Conservation (phyloP, 2,888 invertebrate species). For the Frankliniella fusca region DNA sequence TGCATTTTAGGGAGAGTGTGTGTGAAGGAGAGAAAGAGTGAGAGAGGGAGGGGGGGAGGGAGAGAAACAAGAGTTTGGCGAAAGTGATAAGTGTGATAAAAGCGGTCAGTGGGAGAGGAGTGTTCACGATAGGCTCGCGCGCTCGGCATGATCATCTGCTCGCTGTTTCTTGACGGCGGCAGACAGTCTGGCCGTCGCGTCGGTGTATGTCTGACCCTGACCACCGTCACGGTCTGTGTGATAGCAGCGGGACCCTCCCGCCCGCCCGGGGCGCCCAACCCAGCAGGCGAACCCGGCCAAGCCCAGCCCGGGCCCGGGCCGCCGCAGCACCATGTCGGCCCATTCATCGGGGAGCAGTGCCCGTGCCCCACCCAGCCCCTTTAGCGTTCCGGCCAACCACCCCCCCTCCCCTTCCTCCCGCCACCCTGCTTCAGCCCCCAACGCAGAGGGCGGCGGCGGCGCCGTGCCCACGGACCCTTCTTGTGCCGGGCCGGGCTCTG, state of each 20-base stretch:
- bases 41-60: no score
- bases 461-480: no score
- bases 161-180: background rate
- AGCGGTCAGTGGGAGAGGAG: background rate
- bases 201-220: slow-evolving; percentile 4
- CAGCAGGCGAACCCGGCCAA: background rate
- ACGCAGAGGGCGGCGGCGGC: background rate
- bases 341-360: background rate
- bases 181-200: background rate
- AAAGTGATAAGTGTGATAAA: background rate
- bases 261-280: background rate
- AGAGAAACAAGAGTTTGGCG: no score
- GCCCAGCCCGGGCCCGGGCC: background rate
- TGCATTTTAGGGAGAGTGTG: no score
- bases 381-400: background rate
- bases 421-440: background rate
- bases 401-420: background rate
- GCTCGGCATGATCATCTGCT: background rate
- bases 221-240: slow-evolving; percentile 1
- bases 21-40: no score
- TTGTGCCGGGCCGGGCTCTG: background rate
- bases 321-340: background rate
- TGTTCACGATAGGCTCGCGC: background rate
- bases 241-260: background rate
- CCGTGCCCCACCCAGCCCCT: background rate